Conservation (phyloP, 2,113 vertebrate genomes). For the Gadus macrocephalus region DNA sequence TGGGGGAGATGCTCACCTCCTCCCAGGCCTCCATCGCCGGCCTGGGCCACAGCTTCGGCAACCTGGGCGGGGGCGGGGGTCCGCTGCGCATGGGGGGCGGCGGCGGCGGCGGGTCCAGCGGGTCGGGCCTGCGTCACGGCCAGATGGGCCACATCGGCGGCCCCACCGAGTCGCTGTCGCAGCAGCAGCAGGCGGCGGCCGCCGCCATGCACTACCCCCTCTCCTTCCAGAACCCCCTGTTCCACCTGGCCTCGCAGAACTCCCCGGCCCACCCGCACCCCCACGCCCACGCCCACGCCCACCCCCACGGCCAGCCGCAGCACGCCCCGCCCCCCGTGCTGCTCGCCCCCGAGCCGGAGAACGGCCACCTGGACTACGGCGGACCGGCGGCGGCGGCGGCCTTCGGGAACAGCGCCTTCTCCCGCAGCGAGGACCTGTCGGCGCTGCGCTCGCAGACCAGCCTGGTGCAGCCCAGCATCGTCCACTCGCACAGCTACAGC, state of each 20-base stretch:
- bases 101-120: constrained; percentile 80
- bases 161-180: constrained; percentile 84
- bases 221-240: constrained; percentile 94
- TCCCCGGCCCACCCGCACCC: constrained; percentile 74
- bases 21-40: constrained; percentile 89
- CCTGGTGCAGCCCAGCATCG: constrained; percentile 81
- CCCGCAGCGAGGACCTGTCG: constrained; percentile 90
- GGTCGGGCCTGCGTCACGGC: constrained; percentile 84
- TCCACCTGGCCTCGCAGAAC: constrained; percentile 89
- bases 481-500: constrained; percentile 95
- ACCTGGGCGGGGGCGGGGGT: constrained; percentile 65
- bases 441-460: constrained; percentile 77
- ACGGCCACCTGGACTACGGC: too few relatives aligned
- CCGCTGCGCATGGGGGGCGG: constrained; percentile 78
- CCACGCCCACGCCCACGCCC: constrained; percentile 56
- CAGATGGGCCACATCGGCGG: constrained; percentile 81
- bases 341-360: too few relatives aligned
- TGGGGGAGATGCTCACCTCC: constrained; percentile 87
- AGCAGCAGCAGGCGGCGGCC: constrained; percentile 81
- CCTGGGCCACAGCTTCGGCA: constrained; percentile 78
- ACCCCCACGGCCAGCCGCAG: constrained; percentile 69
- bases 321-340: too few relatives aligned
- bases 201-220: constrained; percentile 84
- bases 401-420: constrained; percentile 87
- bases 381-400: constrained; percentile 44